A percentile compares a stretch with the other conserved stretches of the same genome.
Conservation (phyloP, 2,888 invertebrate species). For the Habrosyne pyritoides region DNA sequence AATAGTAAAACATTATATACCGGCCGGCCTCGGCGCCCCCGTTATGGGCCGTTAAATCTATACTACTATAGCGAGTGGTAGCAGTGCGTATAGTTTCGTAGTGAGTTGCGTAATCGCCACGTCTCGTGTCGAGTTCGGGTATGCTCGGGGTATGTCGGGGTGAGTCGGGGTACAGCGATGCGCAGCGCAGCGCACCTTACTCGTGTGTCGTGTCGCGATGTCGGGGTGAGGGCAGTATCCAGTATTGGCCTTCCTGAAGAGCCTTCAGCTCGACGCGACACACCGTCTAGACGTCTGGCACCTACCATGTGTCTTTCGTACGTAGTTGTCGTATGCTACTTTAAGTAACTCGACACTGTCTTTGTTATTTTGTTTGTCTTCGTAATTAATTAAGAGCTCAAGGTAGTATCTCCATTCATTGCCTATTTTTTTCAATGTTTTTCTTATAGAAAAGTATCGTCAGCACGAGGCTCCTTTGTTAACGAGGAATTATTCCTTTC, state of each 20-base stretch:
- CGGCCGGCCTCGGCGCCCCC: neutral
- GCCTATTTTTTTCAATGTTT: neutral
- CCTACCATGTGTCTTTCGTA: slow-evolving; percentile 40
- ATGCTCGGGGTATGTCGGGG: neutral
- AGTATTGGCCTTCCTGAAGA: slow-evolving; percentile 60
- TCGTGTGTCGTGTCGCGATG: neutral
- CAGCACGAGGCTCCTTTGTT: too few relatives aligned
- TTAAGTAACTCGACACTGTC: neutral
- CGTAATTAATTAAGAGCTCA: neutral
- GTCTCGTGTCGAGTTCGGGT: slow-evolving; percentile 7
- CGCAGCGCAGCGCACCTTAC: neutral
- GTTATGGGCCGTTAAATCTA: neutral
- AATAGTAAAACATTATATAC: neutral
- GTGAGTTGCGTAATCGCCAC: slow-evolving; percentile 22
- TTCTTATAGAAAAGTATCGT: too few relatives aligned
- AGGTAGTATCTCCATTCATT: neutral
- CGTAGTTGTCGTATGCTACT: neutral
- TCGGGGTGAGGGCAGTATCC: neutral
- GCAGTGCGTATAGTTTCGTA: slow-evolving; percentile 10
- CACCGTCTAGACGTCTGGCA: slow-evolving; percentile 73
- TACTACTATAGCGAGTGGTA: neutral
- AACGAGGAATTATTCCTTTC: too few relatives aligned
- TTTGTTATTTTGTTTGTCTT: neutral
- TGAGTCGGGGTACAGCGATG: neutral
- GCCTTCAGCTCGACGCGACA: slow-evolving; percentile 64